Evolutionary conservation across 1,140 invertebrate species (phyloP), one percentile per base, ranked within the genome.

Genomic region (Pseudomyrmex flavicornis): DNA sequence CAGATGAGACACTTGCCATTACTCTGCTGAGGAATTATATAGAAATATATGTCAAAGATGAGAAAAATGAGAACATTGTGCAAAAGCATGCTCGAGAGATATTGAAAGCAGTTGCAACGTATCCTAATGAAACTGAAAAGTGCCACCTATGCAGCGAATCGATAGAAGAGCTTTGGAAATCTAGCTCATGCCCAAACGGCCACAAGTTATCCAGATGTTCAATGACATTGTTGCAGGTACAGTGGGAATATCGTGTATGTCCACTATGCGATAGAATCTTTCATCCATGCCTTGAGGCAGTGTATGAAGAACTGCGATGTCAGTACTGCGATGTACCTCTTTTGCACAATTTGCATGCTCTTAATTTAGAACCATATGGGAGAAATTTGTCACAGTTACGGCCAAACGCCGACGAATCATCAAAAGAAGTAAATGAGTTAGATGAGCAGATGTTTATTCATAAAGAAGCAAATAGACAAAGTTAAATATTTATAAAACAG

Each of bases 181-280:
- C 77, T 2, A 84, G 76, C 2, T 79, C 80, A 1, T 94, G 94
- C 84, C 75, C 91, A 0, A 66, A 58, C 0, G 93, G 93, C 15
- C 94, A 94, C 63, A 91, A 92, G 61, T 86, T 94, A 59, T 88
- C 92, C 4, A 90, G 94, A 76, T 94, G 94, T 83, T 89, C 92
- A 10, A 61, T 91, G n/a, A 94, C 93, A 12, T 82, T 93, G 10
- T 86, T 93, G 17, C 93, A 94, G 88, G 87, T 94, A 26, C 90
- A 0, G 1, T 68, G 92, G 0, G 86, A 89, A 5, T 94, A 92
- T 70, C 85, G 87, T n/a, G 80, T 70, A 2, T 94, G 94, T 73
- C 85, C 89, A 0, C 85, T 93, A 83, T 94, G 94, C 82, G 84
- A 87, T 17, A 54, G 91, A 85, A 90, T 94, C 2, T 94, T 92